Evolutionary conservation across 2,888 invertebrate genomes (phyloP).

Genomic region (Biston betularia): DNA sequence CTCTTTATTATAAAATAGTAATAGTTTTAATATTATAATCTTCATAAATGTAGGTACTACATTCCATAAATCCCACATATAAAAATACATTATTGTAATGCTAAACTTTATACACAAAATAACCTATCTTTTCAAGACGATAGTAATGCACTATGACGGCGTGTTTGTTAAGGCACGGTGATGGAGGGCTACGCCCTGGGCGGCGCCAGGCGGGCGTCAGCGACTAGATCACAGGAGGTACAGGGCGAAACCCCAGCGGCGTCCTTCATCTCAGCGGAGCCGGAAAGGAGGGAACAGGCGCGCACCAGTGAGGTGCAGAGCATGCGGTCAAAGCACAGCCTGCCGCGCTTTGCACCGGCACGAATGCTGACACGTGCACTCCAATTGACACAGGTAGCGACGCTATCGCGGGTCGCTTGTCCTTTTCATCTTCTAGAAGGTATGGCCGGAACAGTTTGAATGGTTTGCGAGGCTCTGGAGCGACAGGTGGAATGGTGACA

Average conservation of each 20-base stretch:
- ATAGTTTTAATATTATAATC: constrained; percentile 74
- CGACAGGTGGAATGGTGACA: constrained; percentile 58
- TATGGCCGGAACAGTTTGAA: constrained; percentile 93
- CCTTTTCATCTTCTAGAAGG: constrained; percentile 88
- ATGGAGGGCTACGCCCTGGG: constrained; percentile 83
- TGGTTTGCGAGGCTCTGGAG: constrained; percentile 84
- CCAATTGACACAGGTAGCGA: constrained; percentile 71
- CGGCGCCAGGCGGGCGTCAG: constrained; percentile 81
- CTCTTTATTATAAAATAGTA: constrained; percentile 80
- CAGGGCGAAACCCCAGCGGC: constrained; percentile 74
- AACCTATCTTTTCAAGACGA: constrained; percentile 77
- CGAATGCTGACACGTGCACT: constrained; percentile 79
- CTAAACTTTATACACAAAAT: constrained; percentile 79
- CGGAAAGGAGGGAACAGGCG: constrained; percentile 87
- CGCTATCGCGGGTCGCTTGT: constrained; percentile 70
- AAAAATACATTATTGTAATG: constrained; percentile 80
- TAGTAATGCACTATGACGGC: constrained; percentile 84
- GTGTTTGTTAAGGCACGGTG: constrained; percentile 83
- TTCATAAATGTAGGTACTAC: constrained; percentile 80
- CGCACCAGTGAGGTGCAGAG: constrained; percentile 87
- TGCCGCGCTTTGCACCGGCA: constrained; percentile 77
- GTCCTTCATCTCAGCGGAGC: constrained; percentile 79
- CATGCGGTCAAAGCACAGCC: constrained; percentile 74
- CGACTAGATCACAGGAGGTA: constrained; percentile 83
- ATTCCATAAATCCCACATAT: constrained; percentile 83